Base-by-base conservation (phyloP, 1,140 invertebrate species). In the Zaprionus capensis region DNA sequence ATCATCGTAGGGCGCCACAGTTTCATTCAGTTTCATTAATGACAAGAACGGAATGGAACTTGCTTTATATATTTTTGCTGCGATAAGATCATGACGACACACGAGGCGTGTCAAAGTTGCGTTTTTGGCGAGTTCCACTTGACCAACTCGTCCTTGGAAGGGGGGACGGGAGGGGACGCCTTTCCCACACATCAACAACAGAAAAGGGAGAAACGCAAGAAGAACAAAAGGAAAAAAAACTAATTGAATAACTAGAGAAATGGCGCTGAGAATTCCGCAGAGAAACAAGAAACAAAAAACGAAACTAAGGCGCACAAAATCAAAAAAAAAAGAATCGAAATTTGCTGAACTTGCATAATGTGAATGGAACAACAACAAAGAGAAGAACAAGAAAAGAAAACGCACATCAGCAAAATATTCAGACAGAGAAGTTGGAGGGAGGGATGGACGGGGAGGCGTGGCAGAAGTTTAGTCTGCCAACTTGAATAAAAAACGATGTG, bases 341-440 rank as follows among this genome's bases (percentile, higher is more conserved):
- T 75, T 65, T 67, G 84, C 84, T 76, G 71, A 83, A 78, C 81
- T 87, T 87, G 84, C 81, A 88, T 88, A 83, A 87, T 71, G 51
- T 22, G 71, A 62, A 64, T 38, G 14, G 59, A 76, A 24, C 17
- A 53, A 17, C 12, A 53, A 5, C 17, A 64, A 17, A 0, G 17
- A 5, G 1, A 49, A 61, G 31, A 34, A 49, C 28, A 51, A 69
- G 36, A 64, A 55, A 7, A 9, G 7, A 20, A 31, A 31, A 71
- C 46, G 63, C 67, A 62, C 66, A 80, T 76, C 71, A 82, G 81
- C 76, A 71, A 36, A 81, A 82, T 69, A 57, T 81, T 66, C 76
- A 71, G 66, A 81, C 73, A 64, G 55, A 28, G 17, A 36, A 4
- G 31, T 5, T 9, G n/a, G 1, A 9, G 2, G 17, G 49, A 11